Base-by-base conservation (phyloP, 2,113 vertebrate species). In the Tyrannus savana region DNA sequence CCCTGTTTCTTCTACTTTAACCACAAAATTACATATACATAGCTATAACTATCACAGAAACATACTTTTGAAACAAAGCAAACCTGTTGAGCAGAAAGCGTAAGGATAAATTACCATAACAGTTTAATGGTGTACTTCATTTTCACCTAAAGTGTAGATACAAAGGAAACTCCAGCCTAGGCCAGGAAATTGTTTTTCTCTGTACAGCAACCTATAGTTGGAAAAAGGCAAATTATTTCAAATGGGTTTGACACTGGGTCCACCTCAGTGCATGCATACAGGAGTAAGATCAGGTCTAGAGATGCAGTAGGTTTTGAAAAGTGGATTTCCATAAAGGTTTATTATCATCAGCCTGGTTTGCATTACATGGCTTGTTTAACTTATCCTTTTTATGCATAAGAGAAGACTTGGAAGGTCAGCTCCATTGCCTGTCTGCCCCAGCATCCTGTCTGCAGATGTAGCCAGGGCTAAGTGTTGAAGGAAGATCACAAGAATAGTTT, bases 21-120 rank as follows among this genome's bases (percentile, higher is more conserved):
- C 95, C 96, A 84, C 95, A 96, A 83, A 92, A 94, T 93, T 96
- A 60, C 95, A 92, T 96, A 96, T 81, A 95, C 76, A 92, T 96
- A 64, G 79, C 86, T 93, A 14, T 84, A 95, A 92, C 92, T 94
- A 95, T 97, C 88, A 58, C 80, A 92, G 93, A 95, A 95, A 87
- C 92, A 16, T 68, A 52, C 56, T 90, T 92, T 84, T 83, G 28
- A 93, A 96, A 92, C 88, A 93, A 81, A 96, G 80, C 84, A 86
- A 96, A 96, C 95, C 95, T 92, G 93, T 90, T 93, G 80, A 93
- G 93, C 95, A 96, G 95, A 95, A 94, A 97, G 90, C 53, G 44
- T 82, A 10, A 79, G 81, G 46, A 24, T 71, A 73, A 90, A 96
- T 95, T 93, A 93, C 62, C 76, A 6, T 90, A 95, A 86, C 79